Evolutionary conservation across 2,888 invertebrate species (phyloP), one percentile per base, ranked within the genome.

Genomic region (Noctua janthe): DNA sequence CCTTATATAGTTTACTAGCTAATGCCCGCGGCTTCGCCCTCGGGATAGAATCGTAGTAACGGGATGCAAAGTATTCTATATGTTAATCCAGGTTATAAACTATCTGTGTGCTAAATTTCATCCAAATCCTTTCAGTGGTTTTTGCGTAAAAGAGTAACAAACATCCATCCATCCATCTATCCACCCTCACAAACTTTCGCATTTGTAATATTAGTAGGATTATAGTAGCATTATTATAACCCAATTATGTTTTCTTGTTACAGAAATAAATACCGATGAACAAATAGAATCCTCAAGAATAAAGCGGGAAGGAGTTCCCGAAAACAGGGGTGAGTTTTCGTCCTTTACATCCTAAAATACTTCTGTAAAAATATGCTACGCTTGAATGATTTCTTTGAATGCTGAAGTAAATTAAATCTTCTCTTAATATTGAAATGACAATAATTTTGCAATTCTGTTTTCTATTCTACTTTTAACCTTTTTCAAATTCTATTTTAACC

Each of bases 221-320:
- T 39, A 10, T 2, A 23, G 3, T 10, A 29, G 49, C 54, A 71
- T 54, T 69, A 3, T 66, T 59, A 35, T 51, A 59, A 54, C 17
- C 35, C 23, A n/a, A 23, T 62, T 66, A 70, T 71, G 13, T 5
- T 87, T 81, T 87, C 0, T 95, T 95, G 93, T 97, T 97, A 47
- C 95, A 97, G 97, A 96, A 89, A 85, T 93, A 90, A 93, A 94
- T 85, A 92, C 95, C 80, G 94, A 96, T 82, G 95, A 96, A 90
- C 89, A 92, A 88, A 94, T 96, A 91, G 96, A 97, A 87, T 95
- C 94, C 71, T 93, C 96, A 81, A 95, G 97, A 87, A 95, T 96
- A 91, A 97, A 97, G 93, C 94, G 97, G 80, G 96, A 97, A 89
- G 95, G 95, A 79, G 96, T 95, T 88, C 95, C 95, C 84, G 97